Base-by-base conservation (phyloP, 2,888 invertebrate genomes). In the Lymantria monacha region DNA sequence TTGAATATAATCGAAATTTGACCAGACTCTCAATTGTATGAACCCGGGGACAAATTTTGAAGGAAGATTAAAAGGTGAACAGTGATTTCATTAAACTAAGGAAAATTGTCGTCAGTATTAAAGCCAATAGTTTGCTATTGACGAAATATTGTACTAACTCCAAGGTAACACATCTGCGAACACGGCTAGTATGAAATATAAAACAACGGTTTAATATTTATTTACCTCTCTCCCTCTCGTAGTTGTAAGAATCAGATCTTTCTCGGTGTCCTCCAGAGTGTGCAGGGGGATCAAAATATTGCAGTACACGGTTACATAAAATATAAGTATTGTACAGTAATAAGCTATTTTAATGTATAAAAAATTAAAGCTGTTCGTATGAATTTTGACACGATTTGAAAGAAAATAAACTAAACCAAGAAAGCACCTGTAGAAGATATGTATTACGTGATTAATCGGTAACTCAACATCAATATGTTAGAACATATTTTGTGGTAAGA, bases 171-270 rank as follows among this genome's bases (percentile, higher is more conserved):
- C 3, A 22, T 22, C 33, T 30, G 33, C 3, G 9, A 8, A 33
- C 33, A 33, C 22, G 2, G 22, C 22, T 22, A 22, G 22, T 22
- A 22, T 7, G 3, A 33, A 33, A 33, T 10, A 33, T 33, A 33
- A 10, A 33, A 33, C 33, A 33, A 10, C 9, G 10, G 10, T 33
- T 10, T 33, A 33, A 33, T 8, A 33, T 7, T 33, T 5, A 22
- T 71, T 93, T 95, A 94, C 96, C 96, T 94, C 95, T 93, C 78
- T 95, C 93, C 60, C 91, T 83, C 83, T 95, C 95, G 88, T 94
- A 95, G 85, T 91, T 91, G 87, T 95, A 95, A 78, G 94, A 89
- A 77, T 91, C 90, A 30, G 87, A 79, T 46, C 87, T 81, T 78
- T 90, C 90, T 40, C 90, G 89, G 55, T 83, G 88, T 49, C 81